Percentiles rank a stretch among this genome's conserved stretches.
Conservation (phyloP, 1,140 invertebrate species). For the Scaptodrosophila lebanonensis region DNA sequence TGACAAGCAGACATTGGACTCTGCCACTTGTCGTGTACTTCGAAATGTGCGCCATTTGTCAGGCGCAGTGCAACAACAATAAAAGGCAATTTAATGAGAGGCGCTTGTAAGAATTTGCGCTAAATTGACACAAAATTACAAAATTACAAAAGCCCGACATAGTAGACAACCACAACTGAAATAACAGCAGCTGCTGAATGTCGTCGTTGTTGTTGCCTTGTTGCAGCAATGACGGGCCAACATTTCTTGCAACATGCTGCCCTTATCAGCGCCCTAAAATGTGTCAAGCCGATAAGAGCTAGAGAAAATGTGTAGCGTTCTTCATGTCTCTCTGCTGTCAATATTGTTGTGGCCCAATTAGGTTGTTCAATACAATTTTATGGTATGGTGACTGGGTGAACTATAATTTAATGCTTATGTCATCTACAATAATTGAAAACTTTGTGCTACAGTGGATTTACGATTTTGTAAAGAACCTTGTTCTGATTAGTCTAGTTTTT, state of each 20-base stretch:
- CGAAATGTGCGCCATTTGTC: slow-evolving; percentile 1
- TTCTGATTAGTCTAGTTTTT: too few species aligned
- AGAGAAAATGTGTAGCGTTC: too few species aligned
- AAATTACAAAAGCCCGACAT: background rate
- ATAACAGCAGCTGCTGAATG: slow-evolving; percentile 43
- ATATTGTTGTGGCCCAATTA: too few species aligned
- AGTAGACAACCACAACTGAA: background rate
- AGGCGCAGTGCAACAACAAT: slow-evolving; percentile 19
- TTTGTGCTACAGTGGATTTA: too few species aligned
- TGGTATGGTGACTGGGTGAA: too few species aligned
- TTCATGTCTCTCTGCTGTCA: too few species aligned
- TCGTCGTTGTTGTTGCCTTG: slow-evolving; percentile 18
- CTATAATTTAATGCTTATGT: too few species aligned
- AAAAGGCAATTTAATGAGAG: slow-evolving; percentile 48
- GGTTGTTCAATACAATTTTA: too few species aligned
- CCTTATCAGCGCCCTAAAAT: slow-evolving; percentile 42
- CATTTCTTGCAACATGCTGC: slow-evolving; percentile 55
- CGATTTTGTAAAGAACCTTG: too few species aligned
- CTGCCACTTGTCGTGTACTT: slow-evolving; percentile 64
- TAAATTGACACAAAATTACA: slow-evolving; percentile 59
- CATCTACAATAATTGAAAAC: too few species aligned
- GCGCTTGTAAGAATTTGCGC: slow-evolving; percentile 61
- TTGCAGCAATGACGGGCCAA: slow-evolving; percentile 40
- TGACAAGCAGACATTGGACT: slow-evolving; percentile 19
- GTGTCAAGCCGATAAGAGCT: slow-evolving; percentile 51